Percentiles rank a stretch among this genome's conserved stretches.
phyloP scores from a whole-genome alignment of 2,797 vertebrate genomes.

The Menidia menidia region DNA sequence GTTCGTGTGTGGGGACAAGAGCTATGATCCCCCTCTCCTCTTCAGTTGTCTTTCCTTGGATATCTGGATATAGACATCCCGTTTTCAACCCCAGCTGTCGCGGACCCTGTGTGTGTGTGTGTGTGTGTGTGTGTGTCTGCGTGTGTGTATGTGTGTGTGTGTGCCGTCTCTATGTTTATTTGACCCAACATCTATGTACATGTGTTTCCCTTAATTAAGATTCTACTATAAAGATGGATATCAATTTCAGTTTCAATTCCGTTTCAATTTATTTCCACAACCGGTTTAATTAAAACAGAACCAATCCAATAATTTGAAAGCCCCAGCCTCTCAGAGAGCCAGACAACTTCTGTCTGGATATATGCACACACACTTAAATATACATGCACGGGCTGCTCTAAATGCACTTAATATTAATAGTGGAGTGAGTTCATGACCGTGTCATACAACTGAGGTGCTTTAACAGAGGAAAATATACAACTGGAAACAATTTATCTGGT shows the following conservation, averaged over 20 bases:
- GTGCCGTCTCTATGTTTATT: slow-evolving; percentile 23
- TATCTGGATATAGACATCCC: slow-evolving; percentile 76
- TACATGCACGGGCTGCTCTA: slow-evolving; percentile 53
- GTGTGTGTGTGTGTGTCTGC: slow-evolving; percentile 15
- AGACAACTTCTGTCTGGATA: slow-evolving; percentile 57
- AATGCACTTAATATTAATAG: slow-evolving; percentile 70
- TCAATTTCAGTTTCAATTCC: slow-evolving; percentile 41
- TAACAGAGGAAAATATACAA: slow-evolving; percentile 34
- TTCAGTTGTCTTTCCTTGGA: slow-evolving; percentile 58
- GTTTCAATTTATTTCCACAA: slow-evolving; percentile 55
- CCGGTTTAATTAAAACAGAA: slow-evolving; percentile 37
- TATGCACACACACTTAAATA: slow-evolving; percentile 54
- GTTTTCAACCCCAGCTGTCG: slow-evolving; percentile 78
- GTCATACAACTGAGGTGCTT: slow-evolving; percentile 41
- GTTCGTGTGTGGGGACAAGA: slow-evolving; percentile 50
- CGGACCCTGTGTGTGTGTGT: slow-evolving; percentile 10
- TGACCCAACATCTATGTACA: slow-evolving; percentile 16
- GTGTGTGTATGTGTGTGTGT: slow-evolving; percentile 31
- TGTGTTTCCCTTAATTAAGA: slow-evolving; percentile 31
- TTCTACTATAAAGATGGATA: slow-evolving; percentile 32
- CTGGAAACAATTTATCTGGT: slow-evolving; percentile 48
- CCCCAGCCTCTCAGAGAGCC: slow-evolving; percentile 46
- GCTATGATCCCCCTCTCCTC: slow-evolving; percentile 61
- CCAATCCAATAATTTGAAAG: slow-evolving; percentile 13
- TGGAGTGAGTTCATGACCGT: slow-evolving; percentile 49